Base-by-base conservation (phyloP, 2,113 vertebrate species). In the Phoenicopterus ruber region DNA sequence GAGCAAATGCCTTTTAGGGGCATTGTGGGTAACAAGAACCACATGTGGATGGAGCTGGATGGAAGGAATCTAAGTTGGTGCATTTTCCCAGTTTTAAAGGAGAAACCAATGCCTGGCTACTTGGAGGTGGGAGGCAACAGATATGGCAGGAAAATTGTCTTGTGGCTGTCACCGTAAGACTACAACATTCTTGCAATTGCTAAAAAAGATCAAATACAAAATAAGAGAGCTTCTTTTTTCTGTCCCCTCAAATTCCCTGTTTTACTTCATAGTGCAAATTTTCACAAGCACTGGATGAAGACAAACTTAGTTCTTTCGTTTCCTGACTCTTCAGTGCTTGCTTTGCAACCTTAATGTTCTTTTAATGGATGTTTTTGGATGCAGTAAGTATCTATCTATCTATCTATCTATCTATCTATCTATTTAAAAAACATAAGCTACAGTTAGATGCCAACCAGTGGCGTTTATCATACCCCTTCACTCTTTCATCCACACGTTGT, bases 21-120 rank as follows among this genome's bases (percentile, higher is more conserved):
- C 70, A 34, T 81, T 82, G 61, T 94, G 83, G 76, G 89, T 95
- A 96, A 94, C 95, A 91, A 88, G 82, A 95, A 95, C 92, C 93
- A 97, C 91, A 96, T 97, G 91, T 93, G 95, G 65, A 74, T 71
- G 47, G 73, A 84, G 63, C 50, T 52, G 69, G 55, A 42, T 86
- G 74, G 90, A 90, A 93, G 49, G 86, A 94, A 87, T 95, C 36
- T 87, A 32, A 65, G 61, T 80, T 57, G 49, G n/a, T 93, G 58
- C 8, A 6, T 65, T 95, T 94, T 73, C 21, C 21, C 26, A 44
- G 46, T 86, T 96, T 95, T 91, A 77, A 90, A 82, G 58, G 47
- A 66, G 65, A 91, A 91, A 72, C 10, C 54, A n/a, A 7, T 54
- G 36, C 36, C 46, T 82, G 50, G 32, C 26, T 80, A 14, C 22